Evolutionary conservation across 2,797 vertebrate genomes (phyloP).

Genomic region (Danio jaintianensis): DNA sequence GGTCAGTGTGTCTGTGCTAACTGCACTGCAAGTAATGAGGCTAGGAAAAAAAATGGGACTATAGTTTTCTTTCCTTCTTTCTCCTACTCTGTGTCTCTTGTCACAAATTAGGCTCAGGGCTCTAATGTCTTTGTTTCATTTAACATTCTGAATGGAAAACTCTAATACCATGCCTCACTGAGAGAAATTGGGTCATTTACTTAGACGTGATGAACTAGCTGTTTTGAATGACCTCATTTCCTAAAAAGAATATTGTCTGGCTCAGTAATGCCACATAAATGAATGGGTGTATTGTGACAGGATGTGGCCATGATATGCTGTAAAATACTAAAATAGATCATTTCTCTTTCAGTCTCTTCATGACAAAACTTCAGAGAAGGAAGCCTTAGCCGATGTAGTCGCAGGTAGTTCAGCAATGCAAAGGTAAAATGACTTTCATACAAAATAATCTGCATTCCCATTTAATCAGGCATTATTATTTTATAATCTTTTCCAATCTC

Average conservation of each 20-base stretch:
- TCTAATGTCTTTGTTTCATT: background rate
- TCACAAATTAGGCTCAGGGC: background rate
- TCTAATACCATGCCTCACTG: slow-evolving; percentile 28
- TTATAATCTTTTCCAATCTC: background rate
- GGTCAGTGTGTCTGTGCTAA: slow-evolving; percentile 36
- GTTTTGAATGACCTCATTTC: slow-evolving; percentile 28
- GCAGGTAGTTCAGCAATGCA: slow-evolving; percentile 83
- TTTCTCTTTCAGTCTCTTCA: slow-evolving; percentile 75
- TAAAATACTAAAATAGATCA: slow-evolving; percentile 12
- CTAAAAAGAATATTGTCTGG: slow-evolving; percentile 35
- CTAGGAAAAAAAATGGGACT: slow-evolving; percentile 8
- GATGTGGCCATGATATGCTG: slow-evolving; percentile 11
- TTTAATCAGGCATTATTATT: background rate
- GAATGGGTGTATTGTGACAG: background rate
- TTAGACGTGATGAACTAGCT: slow-evolving; percentile 6
- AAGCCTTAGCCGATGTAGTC: slow-evolving; percentile 79
- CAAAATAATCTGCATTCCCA: background rate
- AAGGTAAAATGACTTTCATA: slow-evolving; percentile 78
- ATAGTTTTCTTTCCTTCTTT: background rate
- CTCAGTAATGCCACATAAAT: slow-evolving; percentile 42
- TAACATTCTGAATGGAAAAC: slow-evolving; percentile 3
- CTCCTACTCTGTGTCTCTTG: background rate
- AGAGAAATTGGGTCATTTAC: slow-evolving; percentile 5
- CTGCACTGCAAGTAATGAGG: slow-evolving; percentile 4
- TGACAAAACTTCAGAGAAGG: slow-evolving; percentile 84